Percentiles rank a stretch among this genome's conserved stretches.
Evolutionary conservation across 2,797 vertebrate species (phyloP).

Genomic region (Enteromius thamalakanensis): DNA sequence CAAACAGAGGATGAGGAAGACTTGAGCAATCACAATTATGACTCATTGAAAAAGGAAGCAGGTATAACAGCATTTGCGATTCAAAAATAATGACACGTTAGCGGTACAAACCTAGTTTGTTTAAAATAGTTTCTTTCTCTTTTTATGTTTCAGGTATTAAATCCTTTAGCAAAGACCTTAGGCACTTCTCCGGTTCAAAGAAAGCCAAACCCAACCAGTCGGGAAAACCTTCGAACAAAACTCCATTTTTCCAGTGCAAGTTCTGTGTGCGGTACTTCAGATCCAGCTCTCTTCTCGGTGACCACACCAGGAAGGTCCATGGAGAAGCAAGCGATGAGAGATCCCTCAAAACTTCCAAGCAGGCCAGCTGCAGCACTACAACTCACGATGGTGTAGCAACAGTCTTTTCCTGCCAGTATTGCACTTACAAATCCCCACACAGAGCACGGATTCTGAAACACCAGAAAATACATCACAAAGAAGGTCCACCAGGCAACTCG

Average conservation of each 20-base stretch:
- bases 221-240: conserved; percentile 79
- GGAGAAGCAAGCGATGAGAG: conserved; percentile 77
- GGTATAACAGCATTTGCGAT: conserved; percentile 64
- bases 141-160: conserved; percentile 83
- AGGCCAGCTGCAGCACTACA: conserved; percentile 85
- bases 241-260: conserved; percentile 97
- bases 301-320: conserved; percentile 96
- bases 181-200: conserved; percentile 84
- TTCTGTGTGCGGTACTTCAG: conserved; percentile 98
- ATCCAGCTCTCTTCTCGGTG: conserved; percentile 94
- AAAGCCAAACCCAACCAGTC: conserved; percentile 80
- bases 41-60: conserved; percentile 78
- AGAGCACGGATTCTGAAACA: conserved; percentile 93
- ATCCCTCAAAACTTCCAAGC: conserved; percentile 76
- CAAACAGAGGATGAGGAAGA: conserved; percentile 87
- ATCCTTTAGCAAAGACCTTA: conserved; percentile 79
- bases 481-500: conserved; percentile 76
- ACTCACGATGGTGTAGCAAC: conserved; percentile 91
- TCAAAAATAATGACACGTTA: background rate
- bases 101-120: background rate
- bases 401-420: conserved; percentile 95
- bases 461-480: conserved; percentile 94
- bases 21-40: conserved; percentile 84
- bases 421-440: conserved; percentile 94
- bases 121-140: conserved; percentile 48